A percentile compares a stretch with the other conserved stretches of the same genome.
Conservation (phyloP, 1,140 invertebrate species). For the Eriocheir sinensis region DNA sequence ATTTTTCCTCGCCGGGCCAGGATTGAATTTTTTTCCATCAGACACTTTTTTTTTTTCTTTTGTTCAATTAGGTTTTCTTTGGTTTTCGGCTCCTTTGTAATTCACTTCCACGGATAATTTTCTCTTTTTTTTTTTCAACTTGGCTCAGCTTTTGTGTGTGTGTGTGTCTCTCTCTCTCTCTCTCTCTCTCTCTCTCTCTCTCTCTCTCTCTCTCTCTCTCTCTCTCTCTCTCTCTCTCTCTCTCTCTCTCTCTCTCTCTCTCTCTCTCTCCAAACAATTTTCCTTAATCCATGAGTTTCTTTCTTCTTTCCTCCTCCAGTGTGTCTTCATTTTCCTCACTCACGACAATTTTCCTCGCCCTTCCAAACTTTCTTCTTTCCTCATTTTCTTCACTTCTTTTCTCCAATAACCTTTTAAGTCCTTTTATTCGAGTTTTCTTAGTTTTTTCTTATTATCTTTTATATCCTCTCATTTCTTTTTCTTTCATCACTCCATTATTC, state of each 20-base stretch:
- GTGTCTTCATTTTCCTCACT: no score
- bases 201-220: constrained; percentile 37
- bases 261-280: not conserved
- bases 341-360: no score
- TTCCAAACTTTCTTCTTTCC: not conserved
- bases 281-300: not conserved
- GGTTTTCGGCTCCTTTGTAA: not conserved
- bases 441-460: not conserved
- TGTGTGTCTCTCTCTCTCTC: constrained; percentile 18
- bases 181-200: constrained; percentile 38
- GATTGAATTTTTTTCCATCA: not conserved
- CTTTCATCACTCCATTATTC: not conserved
- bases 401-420: not conserved
- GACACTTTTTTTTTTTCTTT: not conserved
- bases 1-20: not conserved
- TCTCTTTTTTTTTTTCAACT: not conserved
- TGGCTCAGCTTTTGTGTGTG: no score
- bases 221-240: constrained; percentile 13
- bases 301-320: not conserved
- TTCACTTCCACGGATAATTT: not conserved
- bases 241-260: not conserved
- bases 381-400: not conserved
- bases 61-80: not conserved
- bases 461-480: not conserved
- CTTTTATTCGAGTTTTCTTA: not conserved